Base-by-base conservation (phyloP, 1,140 invertebrate genomes). In the Euglossa dilemma region DNA sequence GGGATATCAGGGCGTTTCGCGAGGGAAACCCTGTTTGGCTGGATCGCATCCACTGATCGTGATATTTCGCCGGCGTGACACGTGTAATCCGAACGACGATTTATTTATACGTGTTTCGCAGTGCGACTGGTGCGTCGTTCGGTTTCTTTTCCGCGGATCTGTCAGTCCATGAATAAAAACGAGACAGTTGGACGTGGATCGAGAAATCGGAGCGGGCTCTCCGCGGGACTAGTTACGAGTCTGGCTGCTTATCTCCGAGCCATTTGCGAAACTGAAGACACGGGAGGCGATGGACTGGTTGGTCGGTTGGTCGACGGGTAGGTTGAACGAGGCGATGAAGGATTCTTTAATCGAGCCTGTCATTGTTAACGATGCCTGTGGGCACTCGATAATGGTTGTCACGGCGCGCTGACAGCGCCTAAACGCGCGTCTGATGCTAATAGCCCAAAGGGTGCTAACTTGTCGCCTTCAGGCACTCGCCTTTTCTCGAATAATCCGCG, bases 51-150 rank as follows among this genome's bases (percentile, higher is more conserved):
- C 72, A 16, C 63, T 59, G 80, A 82, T 82, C 80, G 75, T 76
- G 80, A 82, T 59, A 76, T 67, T 59, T 67, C 80, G 80, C 23
- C 54, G 47, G 23, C 54, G 25, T 82, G 80, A 82, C 80, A 82
- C 80, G 80, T 82, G 80, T 82, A 82, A 82, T 67, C 72, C 63
- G 72, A 59, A 67, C 73, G 72, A 76, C 80, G 80, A 82, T 82
- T 82, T 82, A 82, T 82, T 82, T 82, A 76, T 82, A 75, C 73
- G n/a, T 67, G 57, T 54, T 52, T 82, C 52, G 63, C 64, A 25
- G 67, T 11, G 28, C 2, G 18, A 25, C 12, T n/a, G 36, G 14
- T 16, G 50, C 57, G n/a, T 45, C 72, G 52, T 45, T 25, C 63
- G 52, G 43, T 67, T 67, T 47, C 63, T 69, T 52, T 67, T n/a